Conservation (phyloP, 2,797 vertebrate species). For the Otolemur crassicaudatus region DNA sequence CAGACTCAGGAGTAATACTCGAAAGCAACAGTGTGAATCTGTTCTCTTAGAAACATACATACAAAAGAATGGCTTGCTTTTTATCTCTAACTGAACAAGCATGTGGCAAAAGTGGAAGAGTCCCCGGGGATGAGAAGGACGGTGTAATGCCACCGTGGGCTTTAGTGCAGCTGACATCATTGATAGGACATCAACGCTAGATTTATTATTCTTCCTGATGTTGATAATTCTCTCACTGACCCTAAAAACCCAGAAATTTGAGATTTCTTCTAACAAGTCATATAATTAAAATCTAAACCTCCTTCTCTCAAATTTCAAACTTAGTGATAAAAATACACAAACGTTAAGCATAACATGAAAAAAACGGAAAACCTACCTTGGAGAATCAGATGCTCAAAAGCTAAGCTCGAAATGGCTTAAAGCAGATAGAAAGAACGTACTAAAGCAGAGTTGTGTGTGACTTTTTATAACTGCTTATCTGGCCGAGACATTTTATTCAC, state of each 20-base stretch:
- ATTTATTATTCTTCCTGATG: neutral
- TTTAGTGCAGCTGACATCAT: neutral
- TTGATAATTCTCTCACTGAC: neutral
- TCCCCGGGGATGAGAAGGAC: neutral
- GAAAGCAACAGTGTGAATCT: neutral
- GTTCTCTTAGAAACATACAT: constrained; percentile 37
- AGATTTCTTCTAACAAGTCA: neutral
- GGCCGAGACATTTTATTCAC: neutral
- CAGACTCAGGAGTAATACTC: neutral
- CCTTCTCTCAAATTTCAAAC: neutral
- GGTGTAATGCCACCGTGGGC: neutral
- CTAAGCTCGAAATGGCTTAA: constrained; percentile 8
- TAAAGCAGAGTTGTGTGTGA: neutral
- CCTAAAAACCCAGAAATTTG: neutral
- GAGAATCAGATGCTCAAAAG: neutral
- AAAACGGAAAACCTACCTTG: neutral
- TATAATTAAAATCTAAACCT: constrained; percentile 33
- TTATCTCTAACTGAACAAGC: neutral
- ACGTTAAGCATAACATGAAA: neutral
- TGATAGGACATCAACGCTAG: neutral
- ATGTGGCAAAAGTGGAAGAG: neutral
- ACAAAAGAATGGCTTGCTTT: neutral
- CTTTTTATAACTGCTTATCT: neutral
- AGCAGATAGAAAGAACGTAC: neutral
- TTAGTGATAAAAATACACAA: neutral